Base-by-base conservation (phyloP, 2,113 vertebrate genomes). In the Ascaphus truei region DNA sequence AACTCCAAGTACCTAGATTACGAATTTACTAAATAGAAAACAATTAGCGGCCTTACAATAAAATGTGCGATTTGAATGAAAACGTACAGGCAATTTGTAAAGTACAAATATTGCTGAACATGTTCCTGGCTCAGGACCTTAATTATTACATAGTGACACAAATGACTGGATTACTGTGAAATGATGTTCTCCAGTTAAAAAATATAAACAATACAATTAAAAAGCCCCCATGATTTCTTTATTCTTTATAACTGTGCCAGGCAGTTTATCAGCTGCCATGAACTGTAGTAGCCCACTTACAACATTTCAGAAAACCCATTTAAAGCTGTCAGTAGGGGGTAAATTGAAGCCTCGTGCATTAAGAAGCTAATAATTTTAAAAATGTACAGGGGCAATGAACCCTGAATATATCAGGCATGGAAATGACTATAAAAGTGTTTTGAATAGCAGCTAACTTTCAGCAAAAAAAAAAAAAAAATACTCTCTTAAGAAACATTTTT, bases 361-460 rank as follows among this genome's bases (percentile, higher is more conserved):
- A 77, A 78, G 80, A 85, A 86, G 78, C 79, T 85, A 87, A 82
- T 87, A 82, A 89, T 87, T 82, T 84, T 74, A 85, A 88, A 90
- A 89, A 87, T 81, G 81, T 81, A 84, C 75, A 81, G 64, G 76
- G 69, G 73, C 85, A 85, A 76, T 83, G 84, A 90, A 89, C 83
- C 84, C 76, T 89, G 63, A 88, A 82, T 73, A 84, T 85, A 85
- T 71, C 73, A 76, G 74, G 73, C 72, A 79, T 15, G 62, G 71
- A 81, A 83, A 82, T 80, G 33, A 79, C 74, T 74, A 75, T 71
- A 75, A 75, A 81, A 79, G 52, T 71, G 27, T 74, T 86, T 68
- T 76, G 30, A 73, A 30, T 9, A 78, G 59, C 30, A 80, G 61
- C 62, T 52, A 83, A 80, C 74, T 45, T 72, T 53, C 76, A 60